phyloP scores from a whole-genome alignment of 1,140 invertebrate species.

The Solen grandis region DNA sequence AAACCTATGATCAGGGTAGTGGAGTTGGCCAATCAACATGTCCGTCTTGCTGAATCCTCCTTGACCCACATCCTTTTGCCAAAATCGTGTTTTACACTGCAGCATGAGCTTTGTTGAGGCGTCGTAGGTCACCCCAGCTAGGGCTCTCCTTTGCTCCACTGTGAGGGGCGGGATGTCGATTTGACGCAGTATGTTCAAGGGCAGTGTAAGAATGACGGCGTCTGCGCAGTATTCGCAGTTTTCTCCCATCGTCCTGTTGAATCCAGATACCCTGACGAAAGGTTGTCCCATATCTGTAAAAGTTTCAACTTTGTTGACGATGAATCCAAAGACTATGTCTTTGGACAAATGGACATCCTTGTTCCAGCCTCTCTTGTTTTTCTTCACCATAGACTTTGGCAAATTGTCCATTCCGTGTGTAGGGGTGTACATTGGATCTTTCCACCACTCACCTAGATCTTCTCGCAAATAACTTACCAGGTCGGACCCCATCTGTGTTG shows the following conservation, averaged over 20 bases:
- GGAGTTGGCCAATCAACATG: conserved; percentile 51
- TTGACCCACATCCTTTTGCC: conserved; percentile 53
- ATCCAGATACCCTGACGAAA: conserved; percentile 8
- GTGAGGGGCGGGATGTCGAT: conserved; percentile 29
- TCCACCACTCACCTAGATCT: no score
- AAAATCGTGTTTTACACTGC: conserved; percentile 57
- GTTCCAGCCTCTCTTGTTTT: conserved; percentile 39
- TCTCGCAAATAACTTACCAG: conserved; percentile 50
- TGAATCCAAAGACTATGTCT: conserved; percentile 36
- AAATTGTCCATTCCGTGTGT: conserved; percentile 53
- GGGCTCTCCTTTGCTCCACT: conserved; percentile 19
- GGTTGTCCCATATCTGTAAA: conserved; percentile 16
- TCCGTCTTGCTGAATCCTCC: conserved; percentile 57
- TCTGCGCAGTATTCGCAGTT: conserved; percentile 14
- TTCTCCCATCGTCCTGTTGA: conserved; percentile 30
- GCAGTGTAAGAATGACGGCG: conserved; percentile 56
- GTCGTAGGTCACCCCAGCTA: conserved; percentile 37
- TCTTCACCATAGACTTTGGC: conserved; percentile 44
- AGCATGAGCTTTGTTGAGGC: conserved; percentile 54
- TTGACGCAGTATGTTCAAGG: conserved; percentile 50
- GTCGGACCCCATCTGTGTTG: not conserved
- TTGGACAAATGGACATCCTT: conserved; percentile 39
- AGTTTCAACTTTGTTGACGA: conserved; percentile 36
- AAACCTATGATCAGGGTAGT: conserved; percentile 45
- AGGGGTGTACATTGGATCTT: conserved; percentile 48